Percentiles rank a stretch among this genome's conserved stretches.
phyloP scores from a whole-genome alignment of 1,140 invertebrate species.

The Microvelia longipes region DNA sequence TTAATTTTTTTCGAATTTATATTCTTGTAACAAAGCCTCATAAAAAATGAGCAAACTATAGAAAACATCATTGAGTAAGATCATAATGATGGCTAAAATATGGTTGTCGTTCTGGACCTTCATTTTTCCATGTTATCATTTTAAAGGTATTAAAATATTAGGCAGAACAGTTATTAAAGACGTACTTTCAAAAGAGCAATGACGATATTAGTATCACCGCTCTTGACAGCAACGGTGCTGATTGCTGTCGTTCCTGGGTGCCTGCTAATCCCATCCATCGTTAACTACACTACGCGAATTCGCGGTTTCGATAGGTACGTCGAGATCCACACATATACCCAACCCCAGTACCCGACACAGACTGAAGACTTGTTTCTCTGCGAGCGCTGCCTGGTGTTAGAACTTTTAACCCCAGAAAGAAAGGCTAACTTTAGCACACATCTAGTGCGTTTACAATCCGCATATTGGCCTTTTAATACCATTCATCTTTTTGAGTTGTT shows the following conservation, averaged over 20 bases:
- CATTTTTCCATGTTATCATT: no score
- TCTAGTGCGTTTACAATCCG: no score
- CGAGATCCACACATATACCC: not conserved
- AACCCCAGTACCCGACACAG: not conserved
- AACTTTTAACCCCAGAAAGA: not conserved
- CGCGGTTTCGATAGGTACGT: not conserved
- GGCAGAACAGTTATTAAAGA: no score
- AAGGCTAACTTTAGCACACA: not conserved
- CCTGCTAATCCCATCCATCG: not conserved
- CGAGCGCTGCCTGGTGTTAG: not conserved
- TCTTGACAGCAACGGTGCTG: conserved; percentile 79
- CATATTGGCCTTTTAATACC: no score
- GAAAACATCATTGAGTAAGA: no score
- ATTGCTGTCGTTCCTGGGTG: conserved; percentile 55
- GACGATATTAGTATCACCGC: conserved; percentile 68
- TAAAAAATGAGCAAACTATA: no score
- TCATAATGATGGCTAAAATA: no score
- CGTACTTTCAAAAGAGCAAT: conserved; percentile 79
- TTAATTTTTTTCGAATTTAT: no score
- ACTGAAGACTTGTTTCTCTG: not conserved
- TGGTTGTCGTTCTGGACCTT: no score
- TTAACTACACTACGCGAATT: not conserved
- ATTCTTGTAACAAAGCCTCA: no score
- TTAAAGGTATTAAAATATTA: no score
- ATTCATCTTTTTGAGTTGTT: no score